Evolutionary conservation across 2,797 vertebrate species (phyloP).

Genomic region (Mormyrus proboscirostris): DNA sequence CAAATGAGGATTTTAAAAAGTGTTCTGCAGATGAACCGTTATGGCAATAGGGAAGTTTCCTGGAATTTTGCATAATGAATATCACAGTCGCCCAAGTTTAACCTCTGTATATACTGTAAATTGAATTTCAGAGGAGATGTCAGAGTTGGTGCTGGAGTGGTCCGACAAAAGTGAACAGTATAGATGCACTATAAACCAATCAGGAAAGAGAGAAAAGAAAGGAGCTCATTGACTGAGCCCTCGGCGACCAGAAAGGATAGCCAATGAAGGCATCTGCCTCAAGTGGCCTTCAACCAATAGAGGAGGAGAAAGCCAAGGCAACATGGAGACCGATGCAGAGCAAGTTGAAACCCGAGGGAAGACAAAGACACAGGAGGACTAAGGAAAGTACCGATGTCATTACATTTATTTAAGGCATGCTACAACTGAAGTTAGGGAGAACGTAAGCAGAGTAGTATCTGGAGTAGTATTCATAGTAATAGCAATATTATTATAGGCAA

Average conservation of each 20-base stretch:
- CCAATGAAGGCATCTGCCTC: background rate
- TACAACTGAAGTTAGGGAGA: conserved; percentile 69
- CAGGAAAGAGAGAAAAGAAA: background rate
- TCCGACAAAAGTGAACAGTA: background rate
- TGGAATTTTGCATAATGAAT: background rate
- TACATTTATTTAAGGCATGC: conserved; percentile 77
- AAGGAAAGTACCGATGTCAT: conserved; percentile 64
- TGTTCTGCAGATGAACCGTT: background rate
- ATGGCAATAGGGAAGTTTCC: background rate
- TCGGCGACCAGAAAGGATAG: background rate
- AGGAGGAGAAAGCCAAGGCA: conserved; percentile 6
- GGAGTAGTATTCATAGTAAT: conserved; percentile 48
- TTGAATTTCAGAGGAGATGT: background rate
- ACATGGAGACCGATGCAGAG: conserved; percentile 22
- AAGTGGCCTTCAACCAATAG: background rate
- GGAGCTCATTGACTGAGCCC: background rate
- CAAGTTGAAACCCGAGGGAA: conserved; percentile 45
- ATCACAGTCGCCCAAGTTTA: background rate
- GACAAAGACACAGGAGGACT: conserved; percentile 64
- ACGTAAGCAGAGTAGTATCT: conserved; percentile 55
- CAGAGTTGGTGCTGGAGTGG: background rate
- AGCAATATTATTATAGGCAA: conserved; percentile 48
- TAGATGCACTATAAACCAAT: background rate
- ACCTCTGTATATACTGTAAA: background rate
- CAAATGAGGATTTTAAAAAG: background rate